Conservation (phyloP, 2,113 vertebrate genomes). For the Uria aalge region DNA sequence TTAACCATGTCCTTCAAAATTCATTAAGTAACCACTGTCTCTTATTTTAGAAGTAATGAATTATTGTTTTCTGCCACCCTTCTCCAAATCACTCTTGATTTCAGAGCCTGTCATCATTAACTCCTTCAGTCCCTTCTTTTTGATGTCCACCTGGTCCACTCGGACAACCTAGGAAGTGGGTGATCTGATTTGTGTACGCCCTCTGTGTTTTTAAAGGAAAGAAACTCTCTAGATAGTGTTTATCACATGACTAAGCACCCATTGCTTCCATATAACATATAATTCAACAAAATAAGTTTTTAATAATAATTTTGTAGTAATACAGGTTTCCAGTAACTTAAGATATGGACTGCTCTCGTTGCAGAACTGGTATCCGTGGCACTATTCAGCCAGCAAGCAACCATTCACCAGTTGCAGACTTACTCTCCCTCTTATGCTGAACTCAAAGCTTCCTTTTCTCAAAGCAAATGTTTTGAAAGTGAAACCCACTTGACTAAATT, state of each 20-base stretch:
- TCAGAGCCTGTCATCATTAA: background rate
- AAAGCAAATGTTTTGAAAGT: conserved; percentile 41
- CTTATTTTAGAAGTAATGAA: background rate
- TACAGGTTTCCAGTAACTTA: background rate
- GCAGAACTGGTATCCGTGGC: background rate
- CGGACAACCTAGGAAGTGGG: fast-evolving
- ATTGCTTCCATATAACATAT: background rate
- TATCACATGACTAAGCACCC: background rate
- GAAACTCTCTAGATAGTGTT: background rate
- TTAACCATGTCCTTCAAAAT: background rate
- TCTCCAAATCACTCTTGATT: background rate
- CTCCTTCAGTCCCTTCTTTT: background rate
- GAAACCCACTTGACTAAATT: conserved; percentile 36
- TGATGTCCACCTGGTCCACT: background rate
- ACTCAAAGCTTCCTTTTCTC: background rate
- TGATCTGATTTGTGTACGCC: background rate
- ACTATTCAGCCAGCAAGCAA: background rate
- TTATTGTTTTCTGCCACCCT: background rate
- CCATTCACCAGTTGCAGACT: background rate
- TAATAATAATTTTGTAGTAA: background rate
- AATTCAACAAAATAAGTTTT: background rate
- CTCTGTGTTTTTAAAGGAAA: background rate
- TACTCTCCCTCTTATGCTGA: background rate
- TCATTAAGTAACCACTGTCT: background rate
- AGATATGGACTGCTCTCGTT: background rate